A percentile compares a stretch with the other conserved stretches of the same genome.
These are phyloP conservation scores for Wiebesia pumilae DNA, from an alignment of 1,140 invertebrate species.

Conservation along the genomic window DNA sequence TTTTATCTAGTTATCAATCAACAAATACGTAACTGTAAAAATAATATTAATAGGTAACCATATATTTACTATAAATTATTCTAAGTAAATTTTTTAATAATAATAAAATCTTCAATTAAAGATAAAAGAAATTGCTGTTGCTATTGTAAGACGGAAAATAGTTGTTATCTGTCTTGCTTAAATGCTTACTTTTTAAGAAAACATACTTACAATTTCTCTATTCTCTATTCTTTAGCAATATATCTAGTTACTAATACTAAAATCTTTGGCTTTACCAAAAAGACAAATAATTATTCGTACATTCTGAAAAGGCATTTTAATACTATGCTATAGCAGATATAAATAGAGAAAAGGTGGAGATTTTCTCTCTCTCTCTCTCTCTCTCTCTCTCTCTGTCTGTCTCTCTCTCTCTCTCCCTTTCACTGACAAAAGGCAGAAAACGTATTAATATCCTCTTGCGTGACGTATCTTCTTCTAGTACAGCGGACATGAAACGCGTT, in stretches of 20 bases:
- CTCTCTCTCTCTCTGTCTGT: too few species aligned
- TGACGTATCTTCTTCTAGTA: slow-evolving; percentile 51
- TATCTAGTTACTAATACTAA: slow-evolving; percentile 6
- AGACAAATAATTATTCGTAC: background rate
- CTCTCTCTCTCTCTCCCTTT: background rate
- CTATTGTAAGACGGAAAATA: background rate
- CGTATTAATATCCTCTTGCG: slow-evolving; percentile 46
- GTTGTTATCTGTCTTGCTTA: background rate
- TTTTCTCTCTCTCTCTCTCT: background rate
- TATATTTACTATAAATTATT: too few species aligned
- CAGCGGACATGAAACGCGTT: slow-evolving; percentile 45
- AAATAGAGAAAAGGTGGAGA: background rate
- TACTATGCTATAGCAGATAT: background rate
- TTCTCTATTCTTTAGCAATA: background rate
- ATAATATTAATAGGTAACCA: too few species aligned
- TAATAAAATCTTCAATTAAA: too few species aligned
- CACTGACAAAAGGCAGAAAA: slow-evolving; percentile 34
- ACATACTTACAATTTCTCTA: background rate
- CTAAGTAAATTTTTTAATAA: too few species aligned
- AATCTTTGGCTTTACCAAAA: slow-evolving; percentile 10
- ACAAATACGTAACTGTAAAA: too few species aligned
- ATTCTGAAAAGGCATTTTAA: background rate
- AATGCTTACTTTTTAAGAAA: background rate
- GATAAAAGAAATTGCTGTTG: background rate
- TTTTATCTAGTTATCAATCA: too few species aligned